A percentile compares a stretch with the other conserved stretches of the same genome.
These are phyloP conservation scores for Pseudotriccus pelzelni DNA, from an alignment of 2,797 vertebrate species.

Conservation along the genomic window DNA sequence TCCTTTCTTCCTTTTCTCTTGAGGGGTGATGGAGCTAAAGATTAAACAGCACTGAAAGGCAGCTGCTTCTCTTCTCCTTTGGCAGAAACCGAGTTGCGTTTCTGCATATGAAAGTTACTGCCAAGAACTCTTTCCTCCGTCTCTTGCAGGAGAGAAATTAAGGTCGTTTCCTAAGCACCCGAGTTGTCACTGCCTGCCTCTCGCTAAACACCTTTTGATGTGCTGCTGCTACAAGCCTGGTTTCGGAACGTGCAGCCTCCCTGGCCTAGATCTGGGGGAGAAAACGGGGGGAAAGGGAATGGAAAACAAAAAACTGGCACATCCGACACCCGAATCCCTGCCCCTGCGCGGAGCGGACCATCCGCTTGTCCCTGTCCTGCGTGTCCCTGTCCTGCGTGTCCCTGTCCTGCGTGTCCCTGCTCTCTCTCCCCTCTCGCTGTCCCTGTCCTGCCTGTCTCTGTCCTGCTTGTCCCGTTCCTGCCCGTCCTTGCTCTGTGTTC, in stretches of 20 bases:
- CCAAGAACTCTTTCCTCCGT: background rate
- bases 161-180: conserved; percentile 6
- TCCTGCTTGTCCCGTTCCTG: too few species aligned
- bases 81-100: conserved; percentile 5
- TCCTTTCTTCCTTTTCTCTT: conserved; percentile 16
- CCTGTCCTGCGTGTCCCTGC: background rate
- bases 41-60: conserved; percentile 5
- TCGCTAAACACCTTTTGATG: background rate
- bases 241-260: background rate
- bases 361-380: too few species aligned
- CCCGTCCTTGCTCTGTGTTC: background rate
- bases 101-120: conserved; percentile 8
- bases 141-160: conserved; percentile 26
- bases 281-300: background rate
- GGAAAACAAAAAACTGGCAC: background rate
- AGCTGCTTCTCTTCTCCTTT: conserved; percentile 19
- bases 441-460: background rate
- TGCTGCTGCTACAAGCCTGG: background rate
- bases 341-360: background rate
- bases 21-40: background rate
- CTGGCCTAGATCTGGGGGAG: background rate
- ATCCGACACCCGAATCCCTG: background rate
- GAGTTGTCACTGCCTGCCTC: background rate
- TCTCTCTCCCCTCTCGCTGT: background rate
- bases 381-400: background rate